Base-by-base conservation (phyloP, 2,888 invertebrate genomes). In the Gastrophysa polygoni region DNA sequence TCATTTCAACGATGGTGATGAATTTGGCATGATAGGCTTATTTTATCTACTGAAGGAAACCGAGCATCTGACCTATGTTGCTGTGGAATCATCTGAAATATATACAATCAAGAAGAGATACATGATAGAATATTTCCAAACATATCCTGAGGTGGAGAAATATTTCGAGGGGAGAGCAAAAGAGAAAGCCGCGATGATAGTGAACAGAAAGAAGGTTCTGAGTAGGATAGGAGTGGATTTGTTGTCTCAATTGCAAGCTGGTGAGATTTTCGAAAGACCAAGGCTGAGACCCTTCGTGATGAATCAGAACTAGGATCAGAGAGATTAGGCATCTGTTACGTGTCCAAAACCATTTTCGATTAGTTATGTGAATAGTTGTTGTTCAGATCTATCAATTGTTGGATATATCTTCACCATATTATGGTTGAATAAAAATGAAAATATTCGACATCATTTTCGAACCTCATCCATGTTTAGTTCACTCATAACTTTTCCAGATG, bases 1-100 rank as follows among this genome's bases (percentile, higher is more conserved):
- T 2, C 62, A 65, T 38, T 51, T 63, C 3, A 24, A 29, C 17
- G 66, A 66, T 21, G 63, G 65, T 10, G 62, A 66, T 8, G 54
- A 43, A 18, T 20, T 63, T 1, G 63, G 63, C 8, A 29, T 54
- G 7, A 47, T 18, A 28, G 3, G 6, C 2, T 38, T 38, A 11
- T n/a, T 38, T 14, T 38, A 10, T 38, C n/a, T 4, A 14, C 1
- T n/a, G 38, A 14, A 14, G 6, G 14, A 14, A 1, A 14, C 2
- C 14, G 38, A 38, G 3, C n/a, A 10, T 8, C 47, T 10, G 8
- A 11, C 2, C 3, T 38, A 14, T 6, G 14, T n/a, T 10, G 38
- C 38, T 3, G 38, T 38, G 14, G 38, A 38, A 14, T 38, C 10
- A 4, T 14, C 38, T 3, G 38, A 38, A 38, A 38, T 38, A 38